A percentile compares a stretch with the other conserved stretches of the same genome.
Evolutionary conservation across 2,797 vertebrate species (phyloP).

Genomic region (Cynopterus sphinx): DNA sequence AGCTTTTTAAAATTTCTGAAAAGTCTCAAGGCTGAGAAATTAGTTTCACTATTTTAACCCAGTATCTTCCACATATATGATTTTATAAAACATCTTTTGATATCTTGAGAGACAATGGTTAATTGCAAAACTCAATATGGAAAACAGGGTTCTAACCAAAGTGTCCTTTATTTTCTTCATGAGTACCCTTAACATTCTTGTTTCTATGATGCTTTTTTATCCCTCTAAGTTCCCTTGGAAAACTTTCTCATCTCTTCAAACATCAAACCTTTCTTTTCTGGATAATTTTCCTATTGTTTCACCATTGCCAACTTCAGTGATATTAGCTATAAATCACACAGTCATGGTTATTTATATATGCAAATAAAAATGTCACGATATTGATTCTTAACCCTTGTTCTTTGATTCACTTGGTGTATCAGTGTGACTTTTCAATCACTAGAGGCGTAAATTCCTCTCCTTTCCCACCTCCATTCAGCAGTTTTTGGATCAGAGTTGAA

Average conservation of each 20-base stretch:
- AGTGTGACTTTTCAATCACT: not conserved
- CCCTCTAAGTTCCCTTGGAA: not conserved
- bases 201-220: not conserved
- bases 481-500: not conserved
- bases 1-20: not conserved
- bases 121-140: not conserved
- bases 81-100: slow-evolving; percentile 20
- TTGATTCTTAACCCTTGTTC: not conserved
- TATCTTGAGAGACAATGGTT: not conserved
- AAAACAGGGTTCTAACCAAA: not conserved
- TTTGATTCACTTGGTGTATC: not conserved
- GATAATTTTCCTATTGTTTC: not conserved
- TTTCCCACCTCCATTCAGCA: not conserved
- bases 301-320: not conserved
- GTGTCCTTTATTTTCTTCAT: not conserved
- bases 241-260: not conserved
- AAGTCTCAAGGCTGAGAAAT: not conserved
- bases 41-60: not conserved
- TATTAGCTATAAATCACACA: not conserved
- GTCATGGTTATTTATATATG: not conserved
- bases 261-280: not conserved
- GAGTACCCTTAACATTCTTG: not conserved
- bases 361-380: not conserved
- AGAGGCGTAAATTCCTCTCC: not conserved
- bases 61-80: not conserved